Evolutionary conservation across 2,888 invertebrate genomes (phyloP).

Genomic region (Acrocyrtus sp.): DNA sequence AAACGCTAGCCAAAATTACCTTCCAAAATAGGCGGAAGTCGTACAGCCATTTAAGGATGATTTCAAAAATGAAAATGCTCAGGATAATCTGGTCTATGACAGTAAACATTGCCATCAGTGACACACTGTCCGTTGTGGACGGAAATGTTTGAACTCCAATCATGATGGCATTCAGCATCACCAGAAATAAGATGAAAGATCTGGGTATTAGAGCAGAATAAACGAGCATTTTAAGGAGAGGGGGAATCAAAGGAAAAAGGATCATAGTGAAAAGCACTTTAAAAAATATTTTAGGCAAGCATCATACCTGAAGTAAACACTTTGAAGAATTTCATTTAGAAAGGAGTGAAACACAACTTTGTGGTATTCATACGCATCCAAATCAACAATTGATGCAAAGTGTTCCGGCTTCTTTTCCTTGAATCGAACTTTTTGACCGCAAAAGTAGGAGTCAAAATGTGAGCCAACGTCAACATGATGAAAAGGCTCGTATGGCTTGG

Average conservation of each 20-base stretch:
- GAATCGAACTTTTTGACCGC: slow-evolving; percentile 34
- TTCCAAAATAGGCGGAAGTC: slow-evolving; percentile 65
- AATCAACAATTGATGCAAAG: slow-evolving; percentile 56
- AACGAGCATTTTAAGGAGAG: no score
- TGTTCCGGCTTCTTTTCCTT: slow-evolving; percentile 48
- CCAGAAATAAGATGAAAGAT: slow-evolving; percentile 63
- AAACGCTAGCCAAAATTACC: slow-evolving; percentile 31
- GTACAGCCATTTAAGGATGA: slow-evolving; percentile 65
- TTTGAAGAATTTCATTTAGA: slow-evolving; percentile 58
- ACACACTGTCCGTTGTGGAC: slow-evolving; percentile 43
- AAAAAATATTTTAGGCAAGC: no score
- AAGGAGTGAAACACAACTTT: slow-evolving; percentile 60
- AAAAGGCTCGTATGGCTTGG: slow-evolving; percentile 12
- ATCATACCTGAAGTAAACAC: slow-evolving; percentile 49
- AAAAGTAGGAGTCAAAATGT: slow-evolving; percentile 52
- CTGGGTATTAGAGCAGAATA: no score
- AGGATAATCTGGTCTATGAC: slow-evolving; percentile 64
- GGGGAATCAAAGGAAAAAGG: no score
- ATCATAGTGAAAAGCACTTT: no score
- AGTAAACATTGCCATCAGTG: slow-evolving; percentile 44
- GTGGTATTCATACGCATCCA: slow-evolving; percentile 60
- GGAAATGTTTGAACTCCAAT: slow-evolving; percentile 64
- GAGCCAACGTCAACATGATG: slow-evolving; percentile 54
- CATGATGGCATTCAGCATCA: slow-evolving; percentile 64
- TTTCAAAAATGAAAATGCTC: slow-evolving; percentile 64